These are phyloP conservation scores for Acromyrmex charruanus DNA, from an alignment of 1,140 invertebrate species.

Conservation along the genomic window DNA sequence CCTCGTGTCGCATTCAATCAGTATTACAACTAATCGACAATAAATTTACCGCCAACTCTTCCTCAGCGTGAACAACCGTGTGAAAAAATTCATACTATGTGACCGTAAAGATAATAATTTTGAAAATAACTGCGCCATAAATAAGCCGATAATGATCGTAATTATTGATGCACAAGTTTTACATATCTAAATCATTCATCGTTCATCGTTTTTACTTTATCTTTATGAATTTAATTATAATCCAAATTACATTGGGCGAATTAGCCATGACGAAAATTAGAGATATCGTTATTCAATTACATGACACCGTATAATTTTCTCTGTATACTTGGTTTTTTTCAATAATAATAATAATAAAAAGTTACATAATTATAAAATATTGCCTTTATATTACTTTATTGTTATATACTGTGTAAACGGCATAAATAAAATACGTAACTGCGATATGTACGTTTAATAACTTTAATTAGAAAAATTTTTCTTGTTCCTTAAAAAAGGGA, in stretches of 20 bases:
- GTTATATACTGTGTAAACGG: not conserved
- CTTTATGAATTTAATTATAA: not conserved
- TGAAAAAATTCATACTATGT: not conserved
- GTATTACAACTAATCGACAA: conserved; percentile 19
- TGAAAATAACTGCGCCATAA: not conserved
- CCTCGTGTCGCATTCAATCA: conserved; percentile 18
- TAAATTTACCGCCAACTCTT: conserved; percentile 23
- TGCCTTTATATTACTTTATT: not conserved
- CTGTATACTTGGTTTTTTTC: not conserved
- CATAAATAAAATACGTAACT: not conserved
- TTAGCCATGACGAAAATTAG: not conserved
- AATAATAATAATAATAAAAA: not conserved
- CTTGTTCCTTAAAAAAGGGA: not conserved
- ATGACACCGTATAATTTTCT: not conserved
- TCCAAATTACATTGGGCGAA: not conserved
- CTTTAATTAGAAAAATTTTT: not conserved
- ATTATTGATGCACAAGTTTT: conserved; percentile 17
- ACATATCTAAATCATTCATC: not conserved
- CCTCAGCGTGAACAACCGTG: not conserved
- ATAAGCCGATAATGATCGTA: conserved; percentile 1
- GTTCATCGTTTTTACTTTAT: not conserved
- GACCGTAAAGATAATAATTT: not conserved
- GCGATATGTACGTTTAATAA: too few relatives aligned
- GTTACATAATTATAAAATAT: not conserved
- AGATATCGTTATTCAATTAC: conserved; percentile 4